Evolutionary conservation across 1,140 invertebrate genomes (phyloP).

Genomic region (Tenebrio molitor): DNA sequence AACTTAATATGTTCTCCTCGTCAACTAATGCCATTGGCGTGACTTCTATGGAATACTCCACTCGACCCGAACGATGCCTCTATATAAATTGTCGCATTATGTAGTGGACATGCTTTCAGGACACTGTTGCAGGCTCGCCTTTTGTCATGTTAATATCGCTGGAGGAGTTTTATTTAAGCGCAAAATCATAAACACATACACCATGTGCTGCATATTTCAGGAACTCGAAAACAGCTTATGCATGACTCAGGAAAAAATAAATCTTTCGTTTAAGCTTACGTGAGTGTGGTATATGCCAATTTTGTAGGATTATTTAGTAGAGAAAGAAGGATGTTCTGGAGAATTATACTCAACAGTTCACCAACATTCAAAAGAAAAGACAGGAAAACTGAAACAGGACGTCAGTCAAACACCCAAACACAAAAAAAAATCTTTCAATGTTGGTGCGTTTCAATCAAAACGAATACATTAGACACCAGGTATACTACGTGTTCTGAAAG

Average conservation of each 20-base stretch:
- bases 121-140: not conserved
- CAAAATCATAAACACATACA: constrained; percentile 35
- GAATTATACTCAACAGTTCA: constrained; percentile 27
- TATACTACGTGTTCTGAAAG: no score
- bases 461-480: no score
- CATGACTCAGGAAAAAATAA: constrained; percentile 39
- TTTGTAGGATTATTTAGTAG: constrained; percentile 38
- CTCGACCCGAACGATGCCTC: not conserved
- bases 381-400: constrained; percentile 4
- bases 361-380: constrained; percentile 9
- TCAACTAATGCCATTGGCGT: constrained; percentile 20
- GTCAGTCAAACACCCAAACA: constrained; percentile 12
- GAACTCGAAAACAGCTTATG: constrained; percentile 35
- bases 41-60: not conserved
- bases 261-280: constrained; percentile 33
- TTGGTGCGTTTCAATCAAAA: no score
- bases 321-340: constrained; percentile 23
- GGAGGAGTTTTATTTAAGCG: constrained; percentile 14
- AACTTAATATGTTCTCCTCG: constrained; percentile 36
- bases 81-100: constrained; percentile 20
- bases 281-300: constrained; percentile 30
- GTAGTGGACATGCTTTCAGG: constrained; percentile 17
- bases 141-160: constrained; percentile 24
- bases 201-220: constrained; percentile 33
- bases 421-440: not conserved